phyloP scores from a whole-genome alignment of 2,888 invertebrate genomes.

The Smittia sp. region DNA sequence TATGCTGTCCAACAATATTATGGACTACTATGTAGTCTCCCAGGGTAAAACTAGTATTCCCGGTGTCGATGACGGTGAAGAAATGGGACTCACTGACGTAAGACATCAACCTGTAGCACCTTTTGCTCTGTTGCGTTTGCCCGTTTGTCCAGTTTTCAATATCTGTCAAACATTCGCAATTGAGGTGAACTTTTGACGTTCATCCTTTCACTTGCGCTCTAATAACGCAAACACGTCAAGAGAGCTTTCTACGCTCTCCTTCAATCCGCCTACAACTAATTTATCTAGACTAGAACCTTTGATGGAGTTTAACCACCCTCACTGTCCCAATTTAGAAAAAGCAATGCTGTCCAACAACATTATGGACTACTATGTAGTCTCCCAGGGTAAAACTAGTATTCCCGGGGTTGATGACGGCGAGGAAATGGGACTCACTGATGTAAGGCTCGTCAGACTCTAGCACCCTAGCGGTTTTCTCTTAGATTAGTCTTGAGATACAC shows the following conservation, averaged over 20 bases:
- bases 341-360: slow-evolving; percentile 70
- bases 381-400: slow-evolving; percentile 85
- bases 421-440: slow-evolving; percentile 73
- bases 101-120: slow-evolving; percentile 50
- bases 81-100: slow-evolving; percentile 73
- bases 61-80: slow-evolving; percentile 81
- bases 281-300: slow-evolving; percentile 48
- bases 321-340: slow-evolving; percentile 57
- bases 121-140: neutral
- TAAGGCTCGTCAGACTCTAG: slow-evolving; percentile 55
- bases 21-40: slow-evolving; percentile 78
- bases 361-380: slow-evolving; percentile 76
- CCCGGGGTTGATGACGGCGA: slow-evolving; percentile 83
- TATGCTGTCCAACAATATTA: slow-evolving; percentile 68
- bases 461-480: no score
- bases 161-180: neutral
- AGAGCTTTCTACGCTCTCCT: neutral
- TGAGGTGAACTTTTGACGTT: slow-evolving; percentile 25
- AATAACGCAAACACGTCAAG: neutral
- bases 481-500: no score
- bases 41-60: slow-evolving; percentile 87
- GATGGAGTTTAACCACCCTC: slow-evolving; percentile 81
- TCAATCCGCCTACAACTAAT: slow-evolving; percentile 39
- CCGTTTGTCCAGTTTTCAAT: slow-evolving; percentile 1
- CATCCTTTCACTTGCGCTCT: neutral